These are phyloP conservation scores for Plutella xylostella DNA, from an alignment of 2,888 invertebrate species.

Conservation along the genomic window DNA sequence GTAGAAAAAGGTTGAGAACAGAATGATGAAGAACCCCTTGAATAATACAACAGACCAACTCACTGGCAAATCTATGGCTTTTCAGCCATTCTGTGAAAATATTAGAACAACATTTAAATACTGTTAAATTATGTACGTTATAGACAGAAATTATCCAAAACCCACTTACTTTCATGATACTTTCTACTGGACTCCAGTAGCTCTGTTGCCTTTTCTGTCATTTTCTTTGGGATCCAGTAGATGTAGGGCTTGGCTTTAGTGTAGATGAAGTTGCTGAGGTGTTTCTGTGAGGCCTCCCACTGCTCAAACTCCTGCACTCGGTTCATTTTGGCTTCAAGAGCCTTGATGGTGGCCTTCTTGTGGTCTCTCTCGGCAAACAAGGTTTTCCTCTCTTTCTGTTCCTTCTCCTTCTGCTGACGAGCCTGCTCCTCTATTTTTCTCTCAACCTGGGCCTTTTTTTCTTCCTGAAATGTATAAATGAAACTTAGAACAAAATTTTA, in stretches of 20 bases:
- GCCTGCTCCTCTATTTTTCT: constrained; percentile 94
- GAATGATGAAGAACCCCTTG: neutral
- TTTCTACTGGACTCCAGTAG: constrained; percentile 73
- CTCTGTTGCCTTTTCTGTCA: constrained; percentile 76
- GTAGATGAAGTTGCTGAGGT: constrained; percentile 84
- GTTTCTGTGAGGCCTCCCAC: constrained; percentile 82
- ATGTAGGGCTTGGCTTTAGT: constrained; percentile 89
- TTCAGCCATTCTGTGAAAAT: too few species aligned
- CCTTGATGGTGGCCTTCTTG: constrained; percentile 89
- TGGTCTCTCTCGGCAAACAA: constrained; percentile 87
- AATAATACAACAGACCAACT: constrained; percentile 4
- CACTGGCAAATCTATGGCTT: too few species aligned
- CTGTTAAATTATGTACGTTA: constrained; percentile 4
- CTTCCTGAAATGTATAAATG: constrained; percentile 36
- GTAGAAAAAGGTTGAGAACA: too few species aligned
- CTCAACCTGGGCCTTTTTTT: constrained; percentile 82
- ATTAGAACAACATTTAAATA: constrained; percentile 9
- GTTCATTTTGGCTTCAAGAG: constrained; percentile 90
- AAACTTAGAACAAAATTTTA: too few species aligned
- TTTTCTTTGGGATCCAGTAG: constrained; percentile 87
- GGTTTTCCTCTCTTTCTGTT: constrained; percentile 85
- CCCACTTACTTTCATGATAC: constrained; percentile 74
- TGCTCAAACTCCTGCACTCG: constrained; percentile 88
- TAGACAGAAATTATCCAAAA: neutral
- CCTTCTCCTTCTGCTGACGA: constrained; percentile 83